A percentile compares a stretch with the other conserved stretches of the same genome.
phyloP scores from a whole-genome alignment of 2,113 vertebrate genomes.

The Misgurnus mizolepis region DNA sequence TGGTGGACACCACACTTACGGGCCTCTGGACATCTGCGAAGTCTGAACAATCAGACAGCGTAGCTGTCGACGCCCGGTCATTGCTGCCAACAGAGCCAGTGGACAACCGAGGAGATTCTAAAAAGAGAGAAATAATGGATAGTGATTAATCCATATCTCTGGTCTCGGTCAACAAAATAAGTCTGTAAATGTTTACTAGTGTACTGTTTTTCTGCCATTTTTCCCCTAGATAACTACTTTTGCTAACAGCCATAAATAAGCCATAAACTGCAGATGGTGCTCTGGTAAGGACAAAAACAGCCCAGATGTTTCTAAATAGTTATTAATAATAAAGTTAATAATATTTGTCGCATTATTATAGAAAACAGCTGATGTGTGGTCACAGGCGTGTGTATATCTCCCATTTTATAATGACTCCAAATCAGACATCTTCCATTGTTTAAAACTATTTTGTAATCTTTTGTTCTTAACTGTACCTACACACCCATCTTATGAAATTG shows the following conservation, averaged over 20 bases:
- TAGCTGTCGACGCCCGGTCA: conserved; percentile 74
- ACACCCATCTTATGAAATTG: neutral
- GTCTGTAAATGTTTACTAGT: neutral
- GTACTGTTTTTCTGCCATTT: neutral
- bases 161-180: no score
- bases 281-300: no score
- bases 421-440: no score
- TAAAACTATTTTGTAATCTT: no score
- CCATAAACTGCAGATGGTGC: neutral
- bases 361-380: no score
- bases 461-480: no score
- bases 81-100: conserved; percentile 68
- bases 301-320: no score
- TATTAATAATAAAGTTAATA: no score
- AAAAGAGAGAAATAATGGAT: neutral
- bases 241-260: neutral
- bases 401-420: no score
- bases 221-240: neutral
- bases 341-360: no score
- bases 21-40: conserved; percentile 66
- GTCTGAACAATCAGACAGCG: conserved; percentile 64
- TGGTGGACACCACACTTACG: conserved; percentile 64
- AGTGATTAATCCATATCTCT: neutral
- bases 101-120: conserved; percentile 73
- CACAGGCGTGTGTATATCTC: no score